Evolutionary conservation across 2,888 invertebrate genomes (phyloP).

Genomic region (Chaitophorus viminalis): DNA sequence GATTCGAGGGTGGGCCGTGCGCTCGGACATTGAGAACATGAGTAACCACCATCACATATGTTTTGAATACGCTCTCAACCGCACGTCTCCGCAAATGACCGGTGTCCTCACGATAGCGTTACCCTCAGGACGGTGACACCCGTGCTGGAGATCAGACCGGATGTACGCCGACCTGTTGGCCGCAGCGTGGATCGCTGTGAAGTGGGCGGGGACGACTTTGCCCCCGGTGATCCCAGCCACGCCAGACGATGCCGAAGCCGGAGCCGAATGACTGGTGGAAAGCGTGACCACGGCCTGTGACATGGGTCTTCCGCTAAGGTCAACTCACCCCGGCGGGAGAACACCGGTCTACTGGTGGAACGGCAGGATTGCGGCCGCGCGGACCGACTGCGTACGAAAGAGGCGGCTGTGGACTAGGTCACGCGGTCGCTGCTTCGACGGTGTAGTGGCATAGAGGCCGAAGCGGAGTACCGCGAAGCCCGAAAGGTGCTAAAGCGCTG

Average conservation of each 20-base stretch:
- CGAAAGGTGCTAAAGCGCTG: neutral
- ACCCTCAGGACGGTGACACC: neutral
- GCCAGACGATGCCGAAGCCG: neutral
- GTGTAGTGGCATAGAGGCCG: neutral
- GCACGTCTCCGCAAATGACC: neutral
- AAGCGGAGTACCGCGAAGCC: neutral
- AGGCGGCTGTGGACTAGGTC: neutral
- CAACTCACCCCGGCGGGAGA: neutral
- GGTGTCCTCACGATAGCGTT: neutral
- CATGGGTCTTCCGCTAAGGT: conserved; percentile 4
- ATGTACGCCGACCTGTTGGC: neutral
- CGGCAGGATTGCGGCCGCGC: no score
- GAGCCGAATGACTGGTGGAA: neutral
- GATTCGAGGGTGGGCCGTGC: neutral
- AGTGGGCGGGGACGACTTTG: no score
- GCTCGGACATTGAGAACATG: neutral
- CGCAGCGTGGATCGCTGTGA: no score
- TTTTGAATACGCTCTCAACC: neutral
- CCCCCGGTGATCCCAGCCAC: neutral
- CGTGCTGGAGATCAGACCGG: neutral
- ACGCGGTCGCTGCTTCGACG: neutral
- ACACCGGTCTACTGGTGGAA: neutral
- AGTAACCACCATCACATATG: neutral
- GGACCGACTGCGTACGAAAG: neutral
- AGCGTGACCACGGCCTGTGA: conserved; percentile 1